Base-by-base conservation (phyloP, 2,113 vertebrate species). In the Dunckerocampus dactyliophorus region DNA sequence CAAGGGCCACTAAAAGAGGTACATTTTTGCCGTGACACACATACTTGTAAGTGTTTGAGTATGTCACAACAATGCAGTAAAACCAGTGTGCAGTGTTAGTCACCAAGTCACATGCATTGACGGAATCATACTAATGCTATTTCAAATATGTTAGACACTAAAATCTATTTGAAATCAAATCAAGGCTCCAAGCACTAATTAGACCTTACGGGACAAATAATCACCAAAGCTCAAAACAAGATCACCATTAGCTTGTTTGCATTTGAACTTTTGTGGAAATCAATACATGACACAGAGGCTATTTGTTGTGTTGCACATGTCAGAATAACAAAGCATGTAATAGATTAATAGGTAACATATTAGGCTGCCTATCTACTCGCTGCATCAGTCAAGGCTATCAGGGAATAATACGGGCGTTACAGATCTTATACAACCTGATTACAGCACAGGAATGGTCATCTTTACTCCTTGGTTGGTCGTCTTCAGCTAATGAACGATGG, bases 171-270 rank as follows among this genome's bases (percentile, higher is more conserved):
- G 39, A 63, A 62, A 77, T 77, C n/a, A 74, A 76, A 76, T 28
- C 63, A 15, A 50, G 47, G 63, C 28, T 60, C 68, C 47, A 21
- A 17, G 60, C 50, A 62, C 71, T 82, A 82, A 79, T 84, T 84
- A 51, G 67, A 71, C 65, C 77, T 34, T 68, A 0, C 48, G 74
- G 76, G 77, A 82, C 5, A 55, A 74, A 79, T 74, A 4, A 68
- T 71, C 71, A 71, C 51, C 28, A 13, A 43, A 69, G 24, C 34
- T 69, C 20, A 74, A 81, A 77, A 59, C 55, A 76, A 74, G 62
- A 11, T 39, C 37, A 39, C 8, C 39, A 43, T 14, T 13, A 43
- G 13, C 14, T 34, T 28, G 24, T 28, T 28, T 28, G 24, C 9
- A 39, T 39, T 11, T 56, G 62, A 75, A 64, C 50, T 68, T 71